Evolutionary conservation across 2,888 invertebrate genomes (phyloP), one percentile per base, ranked within the genome.

Genomic region (Trachelus troglodyta): DNA sequence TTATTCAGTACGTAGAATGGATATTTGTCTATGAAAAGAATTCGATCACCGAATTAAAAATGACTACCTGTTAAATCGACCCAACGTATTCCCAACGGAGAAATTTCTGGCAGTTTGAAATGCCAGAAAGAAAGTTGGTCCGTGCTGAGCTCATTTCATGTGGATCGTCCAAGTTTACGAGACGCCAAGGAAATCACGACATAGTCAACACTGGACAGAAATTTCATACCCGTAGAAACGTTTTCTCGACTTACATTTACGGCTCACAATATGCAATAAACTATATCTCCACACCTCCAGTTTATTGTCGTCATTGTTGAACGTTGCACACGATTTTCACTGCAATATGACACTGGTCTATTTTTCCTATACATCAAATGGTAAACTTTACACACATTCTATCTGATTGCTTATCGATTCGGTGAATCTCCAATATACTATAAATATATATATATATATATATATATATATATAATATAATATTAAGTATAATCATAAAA

Each of bases 171-270:
- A 80, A 82, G 79, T 86, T 86, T 85, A 85, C 83, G 84, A 83
- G 80, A 79, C 83, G 78, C 81, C 79, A 80, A 84, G 84, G 86
- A 85, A 85, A 85, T 85, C 85, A 83, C 80, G 79, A 78, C 77
- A 80, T 56, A 56, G 73, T 78, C 23, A 23, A 23, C 80, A 76
- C 78, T 69, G 35, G 73, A 79, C 74, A 77, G 81, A 79, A 82
- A 81, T 85, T 79, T 80, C 77, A 12, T 75, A 76, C 73, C 71
- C 78, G 80, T 81, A 82, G 82, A 82, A 76, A 82, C 77, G 77
- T 69, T 76, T 34, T 69, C 31, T 69, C 74, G 69, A 73, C n/a
- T 73, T 76, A 75, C 77, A 74, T 69, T 81, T 80, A 75, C 76
- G 80, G 77, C 76, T 74, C 69, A 69, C 80, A 80, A 81, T 81